Base-by-base conservation (phyloP, 2,888 invertebrate genomes). In the Erebia aethiops region DNA sequence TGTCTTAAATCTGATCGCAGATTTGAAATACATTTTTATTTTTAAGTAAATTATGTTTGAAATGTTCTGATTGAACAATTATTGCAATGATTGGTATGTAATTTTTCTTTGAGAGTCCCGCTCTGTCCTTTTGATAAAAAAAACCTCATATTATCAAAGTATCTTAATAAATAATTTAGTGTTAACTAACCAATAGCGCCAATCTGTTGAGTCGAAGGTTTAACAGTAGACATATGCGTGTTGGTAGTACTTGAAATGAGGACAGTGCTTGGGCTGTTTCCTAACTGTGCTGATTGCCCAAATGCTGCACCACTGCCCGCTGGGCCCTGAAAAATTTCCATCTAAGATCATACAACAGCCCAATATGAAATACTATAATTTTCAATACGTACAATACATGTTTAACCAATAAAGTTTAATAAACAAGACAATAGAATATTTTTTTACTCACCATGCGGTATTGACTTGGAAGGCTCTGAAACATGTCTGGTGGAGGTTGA, bases 201-300 rank as follows among this genome's bases (percentile, higher is more conserved):
- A 78, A 97, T 96, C 80, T 96, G 96, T 87, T 97, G 97, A 74
- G 95, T 95, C 52, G 96, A 95, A 10, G 97, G 96, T 82, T 98
- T 98, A 67, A 97, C 97, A 73, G 96, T 96, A 52, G 98, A 97
- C 97, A 98, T 98, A 78, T 98, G 94, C 51, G 97, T 97, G 88
- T 97, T 98, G 72, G 97, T 97, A 70, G 97, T 96, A 75, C 97
- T 97, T 54, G 97, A 97, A 77, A 98, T 98, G 80, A 98, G 95
- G 79, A 98, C 97, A 18, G 98, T 97, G 83, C 96, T 97, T 65
- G 97, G 97, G 87, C 96, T 98, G 84, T 95, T 97, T 76, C 95
- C 94, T 77, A 97, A 94, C 83, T 96, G 96, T 80, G 97, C 97
- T 66, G 96, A 96, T 84, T 97, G 97, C 18, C 96, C 96, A 82